These are phyloP conservation scores for Eupithecia pulchellata DNA, from an alignment of 2,888 invertebrate species.

Conservation along the genomic window DNA sequence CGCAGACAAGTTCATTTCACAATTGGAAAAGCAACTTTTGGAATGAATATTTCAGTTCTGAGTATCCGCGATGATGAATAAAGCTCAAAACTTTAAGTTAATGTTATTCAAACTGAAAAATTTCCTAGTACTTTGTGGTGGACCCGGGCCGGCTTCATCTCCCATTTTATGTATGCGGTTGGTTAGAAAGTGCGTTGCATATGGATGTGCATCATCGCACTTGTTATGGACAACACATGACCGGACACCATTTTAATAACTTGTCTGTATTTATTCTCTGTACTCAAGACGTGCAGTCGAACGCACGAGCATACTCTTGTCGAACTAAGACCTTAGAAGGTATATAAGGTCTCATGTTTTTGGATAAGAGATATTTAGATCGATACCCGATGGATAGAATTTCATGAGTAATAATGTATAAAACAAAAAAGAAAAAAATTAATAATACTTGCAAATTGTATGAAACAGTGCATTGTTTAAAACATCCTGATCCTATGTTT, in stretches of 20 bases:
- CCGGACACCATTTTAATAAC: not conserved
- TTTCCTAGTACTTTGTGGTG: not conserved
- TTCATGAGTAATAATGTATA: not conserved
- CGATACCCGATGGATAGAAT: not conserved
- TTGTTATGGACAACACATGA: slow-evolving; percentile 8
- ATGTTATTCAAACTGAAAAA: slow-evolving; percentile 1
- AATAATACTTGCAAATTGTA: not conserved
- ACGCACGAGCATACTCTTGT: not conserved
- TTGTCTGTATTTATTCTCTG: not conserved
- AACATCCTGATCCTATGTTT: too few relatives aligned
- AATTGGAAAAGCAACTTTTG: not conserved
- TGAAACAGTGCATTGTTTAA: too few relatives aligned
- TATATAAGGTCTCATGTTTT: too few relatives aligned
- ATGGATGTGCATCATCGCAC: slow-evolving; percentile 10
- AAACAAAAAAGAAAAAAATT: not conserved
- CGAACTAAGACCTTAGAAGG: too few relatives aligned
- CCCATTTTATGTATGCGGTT: not conserved
- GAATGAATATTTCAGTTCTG: slow-evolving; percentile 9
- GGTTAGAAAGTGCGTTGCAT: not conserved
- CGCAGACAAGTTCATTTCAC: not conserved
- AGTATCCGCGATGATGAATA: slow-evolving; percentile 3
- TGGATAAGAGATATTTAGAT: too few relatives aligned
- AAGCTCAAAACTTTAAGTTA: not conserved
- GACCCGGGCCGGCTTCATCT: not conserved
- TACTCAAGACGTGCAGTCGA: not conserved